Conservation (phyloP, 2,888 invertebrate species). For the Halictus ligatus region DNA sequence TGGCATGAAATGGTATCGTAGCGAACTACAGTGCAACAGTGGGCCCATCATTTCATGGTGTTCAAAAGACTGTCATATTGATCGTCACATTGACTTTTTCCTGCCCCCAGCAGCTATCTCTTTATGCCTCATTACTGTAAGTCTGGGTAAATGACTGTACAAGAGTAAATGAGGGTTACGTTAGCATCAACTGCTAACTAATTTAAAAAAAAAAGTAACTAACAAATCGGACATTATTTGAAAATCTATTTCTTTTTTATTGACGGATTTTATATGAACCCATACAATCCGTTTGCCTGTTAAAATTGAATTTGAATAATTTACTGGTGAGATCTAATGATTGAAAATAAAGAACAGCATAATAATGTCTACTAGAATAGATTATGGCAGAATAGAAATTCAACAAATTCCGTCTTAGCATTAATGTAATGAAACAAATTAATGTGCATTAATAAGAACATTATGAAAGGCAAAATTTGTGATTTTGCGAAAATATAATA, state of each 20-base stretch:
- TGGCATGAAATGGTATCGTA: conserved; percentile 87
- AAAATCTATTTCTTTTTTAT: conserved; percentile 58
- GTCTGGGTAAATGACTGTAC: conserved; percentile 62
- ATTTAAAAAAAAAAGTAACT: conserved; percentile 58
- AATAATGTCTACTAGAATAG: conserved; percentile 71
- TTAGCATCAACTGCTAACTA: conserved; percentile 69
- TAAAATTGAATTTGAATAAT: conserved; percentile 52
- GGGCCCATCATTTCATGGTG: conserved; percentile 83
- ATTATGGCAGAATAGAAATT: conserved; percentile 70
- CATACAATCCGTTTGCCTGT: conserved; percentile 58
- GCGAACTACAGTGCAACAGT: conserved; percentile 83
- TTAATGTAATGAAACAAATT: conserved; percentile 68
- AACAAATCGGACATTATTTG: conserved; percentile 59
- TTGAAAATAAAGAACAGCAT: conserved; percentile 67
- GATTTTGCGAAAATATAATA: conserved; percentile 61
- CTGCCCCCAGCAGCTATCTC: conserved; percentile 72
- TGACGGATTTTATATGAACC: conserved; percentile 64
- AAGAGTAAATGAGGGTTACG: conserved; percentile 65
- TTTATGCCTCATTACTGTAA: conserved; percentile 69
- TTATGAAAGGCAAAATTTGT: conserved; percentile 50
- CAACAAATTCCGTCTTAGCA: conserved; percentile 71
- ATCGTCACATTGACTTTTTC: conserved; percentile 81
- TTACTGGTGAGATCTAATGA: conserved; percentile 56
- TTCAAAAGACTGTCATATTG: conserved; percentile 84
- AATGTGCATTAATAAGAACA: conserved; percentile 62